Conservation (phyloP, 2,888 invertebrate genomes). For the Seira sanloemensis region DNA sequence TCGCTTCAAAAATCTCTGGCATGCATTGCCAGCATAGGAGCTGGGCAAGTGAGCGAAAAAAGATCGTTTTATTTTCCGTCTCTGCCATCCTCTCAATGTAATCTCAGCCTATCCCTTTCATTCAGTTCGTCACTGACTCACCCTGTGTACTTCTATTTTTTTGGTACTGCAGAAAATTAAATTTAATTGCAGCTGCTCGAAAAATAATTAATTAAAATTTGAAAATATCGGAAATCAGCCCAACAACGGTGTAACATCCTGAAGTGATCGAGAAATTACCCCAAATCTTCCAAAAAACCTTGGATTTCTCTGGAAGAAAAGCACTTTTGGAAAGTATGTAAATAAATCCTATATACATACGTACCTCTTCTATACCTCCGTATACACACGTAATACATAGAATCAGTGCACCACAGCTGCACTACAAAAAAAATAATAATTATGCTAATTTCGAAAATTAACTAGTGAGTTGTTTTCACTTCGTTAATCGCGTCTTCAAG, state of each 20-base stretch:
- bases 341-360: too few species aligned
- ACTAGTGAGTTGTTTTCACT: too few species aligned
- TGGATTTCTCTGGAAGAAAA: background rate
- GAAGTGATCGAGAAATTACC: too few species aligned
- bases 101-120: conserved; percentile 30
- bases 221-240: background rate
- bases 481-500: too few species aligned
- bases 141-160: background rate
- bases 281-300: too few species aligned
- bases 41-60: too few species aligned
- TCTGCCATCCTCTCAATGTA: conserved; percentile 21
- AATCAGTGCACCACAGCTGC: too few species aligned
- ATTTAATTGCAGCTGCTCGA: conserved; percentile 24
- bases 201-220: background rate
- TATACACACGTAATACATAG: too few species aligned
- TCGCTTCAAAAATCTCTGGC: conserved; percentile 19
- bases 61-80: conserved; percentile 27
- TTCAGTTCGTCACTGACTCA: conserved; percentile 35
- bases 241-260: background rate
- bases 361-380: too few species aligned
- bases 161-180: background rate
- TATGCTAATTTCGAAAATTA: too few species aligned
- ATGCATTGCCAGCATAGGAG: conserved; percentile 34
- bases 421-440: too few species aligned
- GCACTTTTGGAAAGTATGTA: conserved; percentile 33